These are phyloP conservation scores for Electrophaes corylata DNA, from an alignment of 2,888 invertebrate genomes.

Conservation along the genomic window DNA sequence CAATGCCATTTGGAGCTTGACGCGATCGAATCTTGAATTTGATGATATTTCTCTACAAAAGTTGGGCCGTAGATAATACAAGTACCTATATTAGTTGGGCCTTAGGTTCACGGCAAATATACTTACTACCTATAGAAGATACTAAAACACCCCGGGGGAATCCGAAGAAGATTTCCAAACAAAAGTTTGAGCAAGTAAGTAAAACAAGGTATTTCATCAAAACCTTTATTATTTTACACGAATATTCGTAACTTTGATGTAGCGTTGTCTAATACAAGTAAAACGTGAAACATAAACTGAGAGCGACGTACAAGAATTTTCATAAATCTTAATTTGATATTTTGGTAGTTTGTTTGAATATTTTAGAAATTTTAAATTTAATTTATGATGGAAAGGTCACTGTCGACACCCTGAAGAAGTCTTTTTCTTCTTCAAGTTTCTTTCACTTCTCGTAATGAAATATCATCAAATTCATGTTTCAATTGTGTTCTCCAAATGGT, in stretches of 20 bases:
- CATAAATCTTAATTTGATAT: not conserved
- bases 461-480: no score
- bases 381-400: no score
- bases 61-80: no score
- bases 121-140: not conserved
- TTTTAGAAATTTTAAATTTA: not conserved
- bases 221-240: not conserved
- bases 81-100: no score
- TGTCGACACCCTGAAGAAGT: no score
- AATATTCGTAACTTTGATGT: not conserved
- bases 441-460: no score
- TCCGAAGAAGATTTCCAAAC: not conserved
- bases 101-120: not conserved
- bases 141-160: not conserved
- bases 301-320: not conserved
- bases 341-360: conserved; percentile 5
- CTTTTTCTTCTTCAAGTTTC: no score
- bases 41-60: no score
- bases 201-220: conserved; percentile 1
- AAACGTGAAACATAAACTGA: not conserved
- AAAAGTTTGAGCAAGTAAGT: not conserved
- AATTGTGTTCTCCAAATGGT: no score
- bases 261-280: not conserved
- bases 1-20: no score
- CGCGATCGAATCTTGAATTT: no score